Conservation (phyloP, 1,140 invertebrate genomes). For the Bombus haemorrhoidalis region DNA sequence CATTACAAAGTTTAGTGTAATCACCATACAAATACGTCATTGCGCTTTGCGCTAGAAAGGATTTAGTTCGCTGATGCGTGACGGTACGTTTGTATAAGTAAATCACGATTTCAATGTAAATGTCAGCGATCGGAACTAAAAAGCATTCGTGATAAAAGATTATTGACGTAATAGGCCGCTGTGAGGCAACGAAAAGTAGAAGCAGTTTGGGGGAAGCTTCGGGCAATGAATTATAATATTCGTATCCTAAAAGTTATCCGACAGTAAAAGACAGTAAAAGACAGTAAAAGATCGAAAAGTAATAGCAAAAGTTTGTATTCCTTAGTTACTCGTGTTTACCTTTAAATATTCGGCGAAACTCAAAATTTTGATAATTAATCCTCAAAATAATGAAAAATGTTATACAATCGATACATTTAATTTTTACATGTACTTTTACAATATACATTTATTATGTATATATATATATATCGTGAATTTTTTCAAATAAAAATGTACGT, state of each 20-base stretch:
- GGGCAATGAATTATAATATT: neutral
- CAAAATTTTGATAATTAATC: neutral
- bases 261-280: neutral
- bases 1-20: neutral
- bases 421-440: neutral
- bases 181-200: slow-evolving; percentile 2
- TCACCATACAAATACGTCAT: slow-evolving; percentile 15
- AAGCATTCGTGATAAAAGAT: slow-evolving; percentile 39
- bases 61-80: slow-evolving; percentile 38
- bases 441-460: too few relatives aligned
- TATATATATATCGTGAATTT: neutral
- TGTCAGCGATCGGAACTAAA: slow-evolving; percentile 47
- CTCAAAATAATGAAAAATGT: neutral
- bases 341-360: neutral
- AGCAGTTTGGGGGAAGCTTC: slow-evolving; percentile 6
- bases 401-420: neutral
- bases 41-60: slow-evolving; percentile 55
- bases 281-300: neutral
- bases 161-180: slow-evolving; percentile 27
- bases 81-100: slow-evolving; percentile 40
- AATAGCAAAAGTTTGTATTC: neutral
- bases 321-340: neutral
- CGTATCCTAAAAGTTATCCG: neutral
- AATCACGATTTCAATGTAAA: slow-evolving; percentile 66
- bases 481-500: neutral